Base-by-base conservation (phyloP, 2,888 invertebrate genomes). In the Aethes cnicana region DNA sequence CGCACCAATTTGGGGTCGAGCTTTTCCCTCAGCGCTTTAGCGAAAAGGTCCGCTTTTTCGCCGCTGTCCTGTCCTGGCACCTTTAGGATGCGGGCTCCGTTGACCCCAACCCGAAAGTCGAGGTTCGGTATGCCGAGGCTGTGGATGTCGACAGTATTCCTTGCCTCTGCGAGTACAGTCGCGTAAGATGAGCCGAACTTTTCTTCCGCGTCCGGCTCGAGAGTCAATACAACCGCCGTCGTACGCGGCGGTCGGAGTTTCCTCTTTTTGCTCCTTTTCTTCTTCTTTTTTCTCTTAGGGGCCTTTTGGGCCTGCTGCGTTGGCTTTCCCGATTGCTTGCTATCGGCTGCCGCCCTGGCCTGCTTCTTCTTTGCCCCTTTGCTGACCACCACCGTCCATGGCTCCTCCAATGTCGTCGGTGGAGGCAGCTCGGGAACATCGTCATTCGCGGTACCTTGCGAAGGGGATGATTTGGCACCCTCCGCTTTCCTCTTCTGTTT, bases 11-110 rank as follows among this genome's bases (percentile, higher is more conserved):
- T 14, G 6, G 11, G 11, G 4, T 26, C 8, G 8, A 26, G 23
- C 26, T n/a, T 11, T 8, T 14, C 47, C 5, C 36, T 32, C 5
- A 63, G 30, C 23, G 48, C 54, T 0, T 17, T 23, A 0, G 59
- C 62, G 0, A 62, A 46, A 0, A 28, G 4, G 18, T 59, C 55
- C 1, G 58, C 58, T 14, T 53, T 53, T 0, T 32, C 39, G 0
- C 53, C 44, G 11, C 46, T 54, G 0, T 35, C 12, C 0, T 8
- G 9, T 0, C 58, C 53, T 18, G 55, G 41, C 0, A 62, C 18
- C 44, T 58, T 60, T 0, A 60, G 17, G 0, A 56, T 9, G 0
- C 50, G 16, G 0, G 52, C 61, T 0, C 63, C 61, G 0, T 58
- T 58, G 0, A 28, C 48, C 0, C 54, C 25, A 5, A 6, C 1